Conservation (phyloP, 2,888 invertebrate species). For the Erynnis tages region DNA sequence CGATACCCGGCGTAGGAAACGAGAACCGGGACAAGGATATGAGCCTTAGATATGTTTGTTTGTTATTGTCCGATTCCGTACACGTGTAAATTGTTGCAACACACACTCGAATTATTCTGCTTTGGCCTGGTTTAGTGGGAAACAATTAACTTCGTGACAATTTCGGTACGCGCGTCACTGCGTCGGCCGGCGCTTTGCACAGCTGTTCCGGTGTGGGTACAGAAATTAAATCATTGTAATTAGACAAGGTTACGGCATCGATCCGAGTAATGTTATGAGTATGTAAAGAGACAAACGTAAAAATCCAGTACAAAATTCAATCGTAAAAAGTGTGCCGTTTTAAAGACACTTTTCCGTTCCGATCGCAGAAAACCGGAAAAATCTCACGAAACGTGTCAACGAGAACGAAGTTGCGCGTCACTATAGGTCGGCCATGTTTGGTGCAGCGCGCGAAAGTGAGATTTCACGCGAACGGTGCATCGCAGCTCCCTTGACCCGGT, state of each 20-base stretch:
- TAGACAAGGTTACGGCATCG: too few relatives aligned
- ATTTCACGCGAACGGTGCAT: conserved; percentile 80
- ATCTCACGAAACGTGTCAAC: conserved; percentile 55
- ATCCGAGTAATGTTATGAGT: too few relatives aligned
- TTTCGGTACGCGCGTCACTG: conserved; percentile 9
- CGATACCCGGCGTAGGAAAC: conserved; percentile 65
- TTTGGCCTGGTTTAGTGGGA: conserved; percentile 35
- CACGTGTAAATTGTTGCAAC: conserved; percentile 69
- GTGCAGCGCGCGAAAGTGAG: conserved; percentile 80
- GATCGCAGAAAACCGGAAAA: conserved; percentile 39
- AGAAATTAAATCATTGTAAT: conserved; percentile 10
- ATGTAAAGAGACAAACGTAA: too few relatives aligned
- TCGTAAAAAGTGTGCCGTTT: too few relatives aligned
- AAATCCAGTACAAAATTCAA: too few relatives aligned
- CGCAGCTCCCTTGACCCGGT: conserved; percentile 79
- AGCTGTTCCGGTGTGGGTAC: conserved; percentile 8
- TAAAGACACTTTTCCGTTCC: not conserved
- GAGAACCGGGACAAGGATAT: conserved; percentile 77
- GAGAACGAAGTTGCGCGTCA: conserved; percentile 65
- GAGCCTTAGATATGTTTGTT: conserved; percentile 56
- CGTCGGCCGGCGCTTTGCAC: conserved; percentile 6
- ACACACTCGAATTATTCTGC: conserved; percentile 35
- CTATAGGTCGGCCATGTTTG: conserved; percentile 67
- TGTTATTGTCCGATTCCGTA: conserved; percentile 65
- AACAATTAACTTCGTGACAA: conserved; percentile 21